Conservation (phyloP, 2,113 vertebrate species). For the Budorcas taxicolor region DNA sequence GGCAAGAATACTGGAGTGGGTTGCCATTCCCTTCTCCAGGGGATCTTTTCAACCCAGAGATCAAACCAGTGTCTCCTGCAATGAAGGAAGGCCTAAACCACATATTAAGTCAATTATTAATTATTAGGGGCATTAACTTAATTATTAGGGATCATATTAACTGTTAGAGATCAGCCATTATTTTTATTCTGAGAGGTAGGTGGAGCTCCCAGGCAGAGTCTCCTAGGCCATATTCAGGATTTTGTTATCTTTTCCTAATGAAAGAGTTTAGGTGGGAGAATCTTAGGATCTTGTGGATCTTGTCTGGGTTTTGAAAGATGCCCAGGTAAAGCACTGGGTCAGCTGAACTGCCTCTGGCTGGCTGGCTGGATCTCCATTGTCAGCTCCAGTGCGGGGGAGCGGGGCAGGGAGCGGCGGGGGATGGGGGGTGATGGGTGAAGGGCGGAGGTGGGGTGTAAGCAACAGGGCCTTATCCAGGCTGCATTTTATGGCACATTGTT, state of each 20-base stretch:
- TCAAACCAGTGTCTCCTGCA: background rate
- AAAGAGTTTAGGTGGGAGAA: background rate
- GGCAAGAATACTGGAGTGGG: background rate
- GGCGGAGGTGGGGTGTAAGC: background rate
- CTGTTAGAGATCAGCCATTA: background rate
- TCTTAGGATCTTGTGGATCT: background rate
- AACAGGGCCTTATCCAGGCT: background rate
- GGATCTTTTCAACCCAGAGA: background rate
- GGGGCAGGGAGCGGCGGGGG: rapidly evolving
- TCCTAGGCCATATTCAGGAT: background rate
- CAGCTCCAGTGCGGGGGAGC: background rate
- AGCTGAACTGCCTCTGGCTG: background rate
- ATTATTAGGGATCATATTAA: background rate
- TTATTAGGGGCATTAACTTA: background rate
- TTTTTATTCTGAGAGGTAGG: background rate
- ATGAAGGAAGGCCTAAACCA: background rate
- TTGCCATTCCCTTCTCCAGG: background rate
- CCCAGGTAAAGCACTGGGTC: background rate
- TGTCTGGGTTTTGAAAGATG: background rate
- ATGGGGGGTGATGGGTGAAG: too few species aligned
- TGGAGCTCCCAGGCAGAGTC: rapidly evolving
- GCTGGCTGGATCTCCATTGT: background rate
- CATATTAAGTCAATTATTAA: background rate
- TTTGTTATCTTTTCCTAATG: background rate
- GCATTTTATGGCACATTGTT: background rate